Percentiles rank a stretch among this genome's conserved stretches.
Conservation (phyloP, 1,140 invertebrate genomes). For the Bombus superbus region DNA sequence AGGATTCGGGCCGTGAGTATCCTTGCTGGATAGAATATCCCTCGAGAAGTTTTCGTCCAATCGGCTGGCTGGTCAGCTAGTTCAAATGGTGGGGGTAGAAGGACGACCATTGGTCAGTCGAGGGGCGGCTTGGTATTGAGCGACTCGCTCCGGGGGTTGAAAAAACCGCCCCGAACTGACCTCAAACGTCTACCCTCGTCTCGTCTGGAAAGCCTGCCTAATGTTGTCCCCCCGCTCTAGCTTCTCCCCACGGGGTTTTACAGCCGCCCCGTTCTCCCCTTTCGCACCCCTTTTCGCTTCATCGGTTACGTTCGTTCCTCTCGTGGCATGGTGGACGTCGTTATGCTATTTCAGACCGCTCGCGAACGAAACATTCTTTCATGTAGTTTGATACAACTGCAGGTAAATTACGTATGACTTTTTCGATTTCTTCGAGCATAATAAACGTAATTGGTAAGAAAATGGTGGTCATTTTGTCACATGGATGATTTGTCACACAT, state of each 20-base stretch:
- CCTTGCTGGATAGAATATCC: constrained; percentile 79
- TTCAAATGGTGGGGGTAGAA: constrained; percentile 74
- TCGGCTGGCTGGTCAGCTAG: constrained; percentile 79
- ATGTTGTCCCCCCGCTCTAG: constrained; percentile 68
- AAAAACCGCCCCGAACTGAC: constrained; percentile 83
- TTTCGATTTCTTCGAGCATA: neutral
- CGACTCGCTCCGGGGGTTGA: constrained; percentile 79
- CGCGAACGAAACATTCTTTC: neutral
- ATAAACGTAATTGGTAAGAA: too few species aligned
- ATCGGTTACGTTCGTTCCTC: constrained; percentile 59
- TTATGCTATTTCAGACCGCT: constrained; percentile 30
- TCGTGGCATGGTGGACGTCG: constrained; percentile 46
- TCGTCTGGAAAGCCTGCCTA: constrained; percentile 79
- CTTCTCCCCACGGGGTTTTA: constrained; percentile 46
- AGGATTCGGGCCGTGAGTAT: constrained; percentile 74
- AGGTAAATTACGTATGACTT: neutral
- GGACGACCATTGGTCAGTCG: constrained; percentile 81
- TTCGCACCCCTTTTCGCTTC: constrained; percentile 56
- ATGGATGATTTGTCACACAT: too few species aligned
- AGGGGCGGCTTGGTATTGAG: constrained; percentile 80
- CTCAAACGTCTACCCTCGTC: constrained; percentile 83
- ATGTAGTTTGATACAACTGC: neutral
- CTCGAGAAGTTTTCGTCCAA: constrained; percentile 79
- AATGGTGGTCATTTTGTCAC: too few species aligned
- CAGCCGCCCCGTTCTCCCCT: constrained; percentile 47